Conservation (phyloP, 2,888 invertebrate species). For the Drosophila lacicola region DNA sequence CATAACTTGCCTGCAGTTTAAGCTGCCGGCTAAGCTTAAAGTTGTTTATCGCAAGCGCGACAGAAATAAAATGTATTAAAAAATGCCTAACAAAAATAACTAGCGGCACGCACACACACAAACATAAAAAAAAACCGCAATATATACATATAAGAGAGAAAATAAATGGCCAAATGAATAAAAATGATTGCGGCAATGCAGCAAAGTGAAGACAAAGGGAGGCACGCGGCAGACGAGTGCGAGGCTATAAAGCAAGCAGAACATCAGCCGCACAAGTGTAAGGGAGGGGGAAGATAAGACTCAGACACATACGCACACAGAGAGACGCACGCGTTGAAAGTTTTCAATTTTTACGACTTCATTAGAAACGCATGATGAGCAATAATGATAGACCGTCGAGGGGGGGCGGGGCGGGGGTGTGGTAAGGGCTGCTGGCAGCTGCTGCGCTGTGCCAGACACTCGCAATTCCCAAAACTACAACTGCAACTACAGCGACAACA, state of each 20-base stretch:
- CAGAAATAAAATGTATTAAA: slow-evolving; percentile 45
- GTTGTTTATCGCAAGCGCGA: slow-evolving; percentile 18
- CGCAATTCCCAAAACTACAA: slow-evolving; percentile 23
- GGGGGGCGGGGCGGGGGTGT: background rate
- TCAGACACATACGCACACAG: slow-evolving; percentile 6
- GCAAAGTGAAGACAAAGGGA: slow-evolving; percentile 25
- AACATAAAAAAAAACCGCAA: slow-evolving; percentile 14
- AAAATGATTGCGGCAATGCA: slow-evolving; percentile 58
- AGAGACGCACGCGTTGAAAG: slow-evolving; percentile 63
- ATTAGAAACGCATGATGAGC: slow-evolving; percentile 81
- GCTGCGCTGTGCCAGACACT: slow-evolving; percentile 26
- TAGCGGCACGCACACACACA: background rate
- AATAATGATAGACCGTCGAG: slow-evolving; percentile 62
- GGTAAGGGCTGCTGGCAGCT: slow-evolving; percentile 45
- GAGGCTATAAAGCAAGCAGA: slow-evolving; percentile 52
- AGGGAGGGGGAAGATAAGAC: slow-evolving; percentile 19
- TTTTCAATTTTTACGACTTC: slow-evolving; percentile 80
- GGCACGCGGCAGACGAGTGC: slow-evolving; percentile 22
- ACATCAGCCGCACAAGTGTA: slow-evolving; percentile 43
- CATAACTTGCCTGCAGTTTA: slow-evolving; percentile 10
- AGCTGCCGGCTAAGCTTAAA: slow-evolving; percentile 36
- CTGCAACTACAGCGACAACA: slow-evolving; percentile 5
- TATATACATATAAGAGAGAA: background rate
- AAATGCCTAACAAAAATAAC: slow-evolving; percentile 22
- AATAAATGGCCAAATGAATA: slow-evolving; percentile 59